These are phyloP conservation scores for Agriopis aurantiaria DNA, from an alignment of 2,888 invertebrate species.

Conservation along the genomic window DNA sequence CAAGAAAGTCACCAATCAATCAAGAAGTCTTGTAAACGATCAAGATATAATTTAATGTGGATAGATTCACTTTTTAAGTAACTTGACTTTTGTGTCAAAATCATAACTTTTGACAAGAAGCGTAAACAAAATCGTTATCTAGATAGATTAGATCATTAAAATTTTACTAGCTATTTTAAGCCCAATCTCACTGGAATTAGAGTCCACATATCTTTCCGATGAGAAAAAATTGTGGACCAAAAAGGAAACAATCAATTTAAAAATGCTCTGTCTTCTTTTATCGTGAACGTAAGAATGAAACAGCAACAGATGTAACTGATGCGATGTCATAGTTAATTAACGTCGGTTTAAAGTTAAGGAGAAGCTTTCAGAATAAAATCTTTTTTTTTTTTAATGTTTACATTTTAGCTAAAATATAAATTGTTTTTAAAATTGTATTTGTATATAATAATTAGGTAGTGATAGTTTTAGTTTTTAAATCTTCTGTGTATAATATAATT, in stretches of 20 bases:
- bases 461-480: too few species aligned
- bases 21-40: constrained; percentile 9
- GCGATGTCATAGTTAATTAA: constrained; percentile 78
- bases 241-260: constrained; percentile 67
- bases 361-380: constrained; percentile 41
- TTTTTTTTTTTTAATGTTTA: neutral
- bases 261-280: constrained; percentile 50
- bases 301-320: constrained; percentile 66
- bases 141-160: constrained; percentile 16
- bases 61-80: constrained; percentile 25
- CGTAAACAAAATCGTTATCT: constrained; percentile 45
- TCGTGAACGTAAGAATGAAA: constrained; percentile 55
- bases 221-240: constrained; percentile 33
- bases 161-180: constrained; percentile 19
- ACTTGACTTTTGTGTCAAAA: constrained; percentile 41
- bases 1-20: too few species aligned
- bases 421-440: too few species aligned
- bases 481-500: too few species aligned
- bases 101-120: constrained; percentile 42
- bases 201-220: neutral
- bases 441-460: too few species aligned
- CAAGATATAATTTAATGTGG: constrained; percentile 22
- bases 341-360: constrained; percentile 69
- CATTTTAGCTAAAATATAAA: neutral
- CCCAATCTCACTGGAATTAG: constrained; percentile 5